Evolutionary conservation across 1,140 invertebrate genomes (phyloP), one percentile per base, ranked within the genome.

Genomic region (Hestina assimilis): DNA sequence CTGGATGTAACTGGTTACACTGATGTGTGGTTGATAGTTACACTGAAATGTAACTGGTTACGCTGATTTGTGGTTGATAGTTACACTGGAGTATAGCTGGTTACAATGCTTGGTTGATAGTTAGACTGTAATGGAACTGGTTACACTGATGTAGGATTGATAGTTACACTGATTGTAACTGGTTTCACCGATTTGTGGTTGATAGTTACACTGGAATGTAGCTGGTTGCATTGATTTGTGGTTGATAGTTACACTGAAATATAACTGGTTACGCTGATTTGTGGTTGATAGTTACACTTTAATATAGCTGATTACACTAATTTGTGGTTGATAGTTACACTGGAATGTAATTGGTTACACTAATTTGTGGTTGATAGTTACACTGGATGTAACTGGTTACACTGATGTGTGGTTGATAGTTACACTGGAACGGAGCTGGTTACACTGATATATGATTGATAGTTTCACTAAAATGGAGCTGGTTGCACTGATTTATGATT

Each of bases 41-140:
- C 17, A 17, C 7, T 24, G 17, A 28, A 26, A 31, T 2, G 3
- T 14, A 26, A 9, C 7, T 26, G 41, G 31, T 40, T 40, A 40
- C 47, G 52, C 35, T 52, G 52, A 35, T 24, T 11, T 5, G 14
- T 42, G 28, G 33, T 11, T 31, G n/a, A 31, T 12, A 12, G 29
- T 31, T 31, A 31, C 29, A 35, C 15, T 35, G 15, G 8, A 5
- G 19, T 19, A 5, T 33, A 14, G n/a, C 4, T 9, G 33, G 33
- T 35, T 35, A 35, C 12, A 35, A 8, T 4, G 3, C 7, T 8
- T 35, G 14, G 1, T n/a, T n/a, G 24, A 26, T 26, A 9, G 24
- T 26, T 26, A 26, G 6, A 26, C 24, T 26, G n/a, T 12, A 5
- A 26, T 26, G 24, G n/a, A n/a, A n/a, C n/a, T n/a, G n/a, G n/a